phyloP scores from a whole-genome alignment of 2,797 vertebrate genomes.

The Bradypodion ventrale region DNA sequence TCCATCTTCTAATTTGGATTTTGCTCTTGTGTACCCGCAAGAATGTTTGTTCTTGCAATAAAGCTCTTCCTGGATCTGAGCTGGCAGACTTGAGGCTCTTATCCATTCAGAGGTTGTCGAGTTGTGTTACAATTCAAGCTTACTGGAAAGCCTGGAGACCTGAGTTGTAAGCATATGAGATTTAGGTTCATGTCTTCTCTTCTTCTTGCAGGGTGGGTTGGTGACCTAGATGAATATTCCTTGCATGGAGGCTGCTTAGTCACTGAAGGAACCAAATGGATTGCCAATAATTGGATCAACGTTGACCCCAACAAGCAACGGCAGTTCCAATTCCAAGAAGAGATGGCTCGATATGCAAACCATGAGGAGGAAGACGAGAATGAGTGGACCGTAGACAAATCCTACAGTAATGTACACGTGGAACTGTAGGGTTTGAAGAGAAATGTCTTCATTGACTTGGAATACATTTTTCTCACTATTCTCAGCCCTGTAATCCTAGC shows the following conservation, averaged over 20 bases:
- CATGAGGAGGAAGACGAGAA: constrained; percentile 63
- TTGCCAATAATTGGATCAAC: constrained; percentile 99
- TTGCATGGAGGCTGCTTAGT: constrained; percentile 96
- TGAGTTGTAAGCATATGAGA: neutral
- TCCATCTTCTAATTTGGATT: no score
- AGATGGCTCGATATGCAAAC: constrained; percentile 76
- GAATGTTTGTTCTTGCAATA: no score
- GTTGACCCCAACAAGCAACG: constrained; percentile 92
- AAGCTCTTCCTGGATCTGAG: no score
- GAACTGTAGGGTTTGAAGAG: constrained; percentile 70
- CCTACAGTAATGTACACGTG: constrained; percentile 73
- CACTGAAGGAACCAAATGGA: constrained; percentile 94
- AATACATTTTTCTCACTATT: constrained; percentile 14
- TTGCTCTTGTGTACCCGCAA: no score
- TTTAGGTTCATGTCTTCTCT: neutral
- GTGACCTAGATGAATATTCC: constrained; percentile 96
- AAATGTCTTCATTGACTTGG: neutral
- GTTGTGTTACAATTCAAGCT: neutral
- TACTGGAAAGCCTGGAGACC: neutral
- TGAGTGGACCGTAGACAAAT: constrained; percentile 79
- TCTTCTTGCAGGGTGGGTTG: constrained; percentile 88
- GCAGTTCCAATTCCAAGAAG: constrained; percentile 91
- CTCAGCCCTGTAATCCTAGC: constrained; percentile 1
- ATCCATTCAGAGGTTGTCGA: no score
- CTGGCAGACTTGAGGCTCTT: no score